A percentile compares a stretch with the other conserved stretches of the same genome.
Conservation (phyloP, 2,113 vertebrate species). For the Anarrhichthys ocellatus region DNA sequence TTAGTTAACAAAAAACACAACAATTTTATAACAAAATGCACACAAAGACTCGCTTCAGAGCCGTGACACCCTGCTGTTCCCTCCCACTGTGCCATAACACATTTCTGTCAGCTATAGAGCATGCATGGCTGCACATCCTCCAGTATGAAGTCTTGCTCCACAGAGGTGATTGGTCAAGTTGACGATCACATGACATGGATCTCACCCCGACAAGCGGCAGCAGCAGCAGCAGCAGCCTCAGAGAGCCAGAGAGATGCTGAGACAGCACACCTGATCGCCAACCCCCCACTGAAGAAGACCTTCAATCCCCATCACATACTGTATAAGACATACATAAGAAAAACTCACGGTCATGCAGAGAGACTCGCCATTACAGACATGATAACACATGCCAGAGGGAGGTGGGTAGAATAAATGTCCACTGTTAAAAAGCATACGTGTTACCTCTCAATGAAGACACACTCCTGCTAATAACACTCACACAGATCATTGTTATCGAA, state of each 20-base stretch:
- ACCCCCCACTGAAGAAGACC: slow-evolving; percentile 62
- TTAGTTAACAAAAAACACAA: not conserved
- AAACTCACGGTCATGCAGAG: slow-evolving; percentile 1
- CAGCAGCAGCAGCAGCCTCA: slow-evolving; percentile 44
- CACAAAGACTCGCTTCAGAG: not conserved
- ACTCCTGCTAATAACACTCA: not conserved
- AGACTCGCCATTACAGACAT: not conserved
- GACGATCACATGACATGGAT: slow-evolving; percentile 64
- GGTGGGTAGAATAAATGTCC: slow-evolving; percentile 1
- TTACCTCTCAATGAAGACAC: slow-evolving; percentile 11
- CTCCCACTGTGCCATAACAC: slow-evolving; percentile 42
- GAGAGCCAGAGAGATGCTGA: slow-evolving; percentile 74
- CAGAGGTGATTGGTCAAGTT: slow-evolving; percentile 68
- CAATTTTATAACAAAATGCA: not conserved
- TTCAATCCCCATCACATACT: slow-evolving; percentile 49
- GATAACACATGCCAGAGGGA: not conserved
- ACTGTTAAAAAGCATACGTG: not conserved
- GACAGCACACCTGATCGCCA: slow-evolving; percentile 77
- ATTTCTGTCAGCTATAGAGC: slow-evolving; percentile 42
- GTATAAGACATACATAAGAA: slow-evolving; percentile 24
- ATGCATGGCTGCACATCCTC: slow-evolving; percentile 70
- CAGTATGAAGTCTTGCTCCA: slow-evolving; percentile 44
- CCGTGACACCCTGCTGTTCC: not conserved
- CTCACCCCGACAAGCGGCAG: slow-evolving; percentile 49
- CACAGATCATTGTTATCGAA: not conserved